Base-by-base conservation (phyloP, 2,113 vertebrate species). In the Melanostigma gelatinosum region DNA sequence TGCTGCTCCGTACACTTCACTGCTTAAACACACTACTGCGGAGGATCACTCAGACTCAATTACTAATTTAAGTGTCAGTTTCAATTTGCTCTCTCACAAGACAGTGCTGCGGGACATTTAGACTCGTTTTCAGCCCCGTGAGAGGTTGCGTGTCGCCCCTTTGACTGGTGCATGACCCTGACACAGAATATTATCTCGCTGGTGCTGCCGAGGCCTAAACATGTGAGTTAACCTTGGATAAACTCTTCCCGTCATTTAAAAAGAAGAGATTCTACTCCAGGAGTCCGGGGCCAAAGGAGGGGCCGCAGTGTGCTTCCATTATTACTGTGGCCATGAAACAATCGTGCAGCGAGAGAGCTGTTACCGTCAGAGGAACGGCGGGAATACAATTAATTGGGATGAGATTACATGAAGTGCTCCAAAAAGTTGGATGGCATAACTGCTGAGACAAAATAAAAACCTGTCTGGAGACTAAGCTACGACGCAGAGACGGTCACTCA, bases 271-370 rank as follows among this genome's bases (percentile, higher is more conserved):
- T 52, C 15, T 18, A 6, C 8, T 63, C 0, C 50, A 44, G 54
- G 54, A 81, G 42, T 1, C 5, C 29, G 29, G 15, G 13, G 9
- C 9, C 54, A 65, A 20, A 84, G 62, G 75, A 68, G n/a, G 20
- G 20, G n/a, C 70, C 60, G 34, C 0, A 0, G 48, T 52, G 74
- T 18, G n/a, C 1, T 3, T 71, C 15, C 66, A 58, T 79, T 75
- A 81, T 81, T 71, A 81, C 74, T 82, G 82, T 5, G 38, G 61
- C 48, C 75, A 79, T 68, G 38, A 67, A 82, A 78, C 78, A 79
- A 24, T 84, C 40, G 75, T 75, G 82, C 7, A 62, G 32, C 48
- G 77, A 66, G 62, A 66, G 62, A 63, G 27, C 24, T 36, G 22
- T 2, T 27, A 24, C 27, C 36, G 50, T 40, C 69, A 3, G 38